Base-by-base conservation (phyloP, 2,113 vertebrate species). In the Pelodiscus sinensis region DNA sequence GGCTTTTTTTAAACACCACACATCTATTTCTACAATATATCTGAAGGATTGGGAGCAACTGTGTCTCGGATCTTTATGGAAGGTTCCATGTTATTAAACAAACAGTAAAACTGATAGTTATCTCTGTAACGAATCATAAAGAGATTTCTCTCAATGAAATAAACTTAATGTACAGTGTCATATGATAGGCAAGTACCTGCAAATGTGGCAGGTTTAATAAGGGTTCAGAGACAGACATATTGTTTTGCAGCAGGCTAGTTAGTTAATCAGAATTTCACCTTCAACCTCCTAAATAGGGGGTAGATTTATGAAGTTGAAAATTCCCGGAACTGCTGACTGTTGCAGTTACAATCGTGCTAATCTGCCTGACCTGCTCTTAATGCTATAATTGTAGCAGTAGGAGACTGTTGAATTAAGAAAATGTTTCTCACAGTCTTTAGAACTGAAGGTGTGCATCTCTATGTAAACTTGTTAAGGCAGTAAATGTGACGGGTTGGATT, bases 11-110 rank as follows among this genome's bases (percentile, higher is more conserved):
- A 44, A 44, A 44, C 44, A 44, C 44, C 44, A 44, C 44, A 44
- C 44, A 8, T 77, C 18, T 8, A 22, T 82, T 73, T 92, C 81
- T 38, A 2, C n/a, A n/a, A 68, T 84, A 52, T 90, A 85, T 84
- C 38, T 19, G 0, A 38, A 78, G 85, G 77, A 84, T 71, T 90
- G 92, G 82, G 79, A 57, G 73, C 16, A 75, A 78, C 5, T 51
- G 1, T 55, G 14, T 94, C 84, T 92, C 89, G 90, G 79, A 82
- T 94, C 14, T 56, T 96, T 96, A 94, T 88, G 15, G 62, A 87
- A 92, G 83, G 95, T 94, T 87, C 81, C 57, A 10, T 96, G 93
- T 90, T 96, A 92, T 96, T 95, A 96, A 92, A 89, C 85, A 96
- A 96, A 92, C 91, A 93, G 80, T 92, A 95, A 97, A 97, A 97